Conservation (phyloP, 2,888 invertebrate genomes). For the Parnassius apollo region DNA sequence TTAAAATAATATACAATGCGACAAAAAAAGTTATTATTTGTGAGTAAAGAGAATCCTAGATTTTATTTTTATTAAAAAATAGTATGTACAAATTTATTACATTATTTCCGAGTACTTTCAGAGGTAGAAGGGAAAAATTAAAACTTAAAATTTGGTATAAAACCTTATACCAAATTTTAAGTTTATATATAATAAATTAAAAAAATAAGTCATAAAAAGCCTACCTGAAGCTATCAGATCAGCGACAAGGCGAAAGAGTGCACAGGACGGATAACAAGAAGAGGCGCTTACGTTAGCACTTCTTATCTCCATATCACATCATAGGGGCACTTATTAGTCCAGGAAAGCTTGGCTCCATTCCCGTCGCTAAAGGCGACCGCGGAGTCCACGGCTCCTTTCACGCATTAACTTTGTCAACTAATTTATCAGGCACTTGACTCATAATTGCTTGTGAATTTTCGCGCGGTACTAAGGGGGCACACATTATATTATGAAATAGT, state of each 20-base stretch:
- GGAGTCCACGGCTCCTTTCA: conserved; percentile 59
- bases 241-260: conserved; percentile 62
- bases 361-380: conserved; percentile 66
- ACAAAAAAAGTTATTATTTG: no score
- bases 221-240: conserved; percentile 64
- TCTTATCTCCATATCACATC: conserved; percentile 78
- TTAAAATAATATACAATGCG: no score
- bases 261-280: conserved; percentile 75
- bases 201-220: conserved; percentile 31
- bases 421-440: conserved; percentile 78
- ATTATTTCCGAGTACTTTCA: no score
- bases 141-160: no score
- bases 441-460: conserved; percentile 78
- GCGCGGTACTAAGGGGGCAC: conserved; percentile 75
- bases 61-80: no score
- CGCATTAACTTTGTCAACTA: conserved; percentile 71
- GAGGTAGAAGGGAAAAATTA: no score
- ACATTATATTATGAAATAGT: conserved; percentile 79
- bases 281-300: conserved; percentile 57
- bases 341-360: conserved; percentile 57
- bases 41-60: no score
- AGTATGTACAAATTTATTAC: no score
- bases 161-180: no score
- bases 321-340: conserved; percentile 67
- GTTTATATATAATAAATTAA: no score